Evolutionary conservation across 1,140 invertebrate species (phyloP).

Genomic region (Diploscapter pachys): DNA sequence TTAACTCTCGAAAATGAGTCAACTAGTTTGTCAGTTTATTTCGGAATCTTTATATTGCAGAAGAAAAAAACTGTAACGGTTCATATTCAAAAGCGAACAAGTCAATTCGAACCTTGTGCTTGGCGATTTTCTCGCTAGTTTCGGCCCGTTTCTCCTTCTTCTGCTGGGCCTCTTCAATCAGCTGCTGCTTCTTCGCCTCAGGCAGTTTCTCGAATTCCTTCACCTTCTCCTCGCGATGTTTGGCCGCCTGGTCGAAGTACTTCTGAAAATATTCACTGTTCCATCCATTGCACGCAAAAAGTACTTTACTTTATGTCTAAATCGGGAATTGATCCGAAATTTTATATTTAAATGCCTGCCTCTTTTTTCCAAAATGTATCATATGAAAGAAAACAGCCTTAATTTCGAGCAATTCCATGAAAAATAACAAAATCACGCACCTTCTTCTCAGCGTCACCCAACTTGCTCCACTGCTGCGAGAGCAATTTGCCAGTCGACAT

Average conservation of each 20-base stretch:
- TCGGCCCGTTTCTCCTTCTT: constrained; percentile 8
- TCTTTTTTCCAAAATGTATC: neutral
- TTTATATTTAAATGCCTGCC: neutral
- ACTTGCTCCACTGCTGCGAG: constrained; percentile 1
- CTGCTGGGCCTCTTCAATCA: constrained; percentile 1
- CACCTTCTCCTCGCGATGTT: constrained; percentile 1
- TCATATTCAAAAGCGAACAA: no score
- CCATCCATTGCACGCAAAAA: neutral
- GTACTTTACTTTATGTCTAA: neutral
- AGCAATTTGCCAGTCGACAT: neutral
- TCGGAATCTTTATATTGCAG: no score
- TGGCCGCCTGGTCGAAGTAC: neutral
- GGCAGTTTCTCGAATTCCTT: constrained; percentile 5
- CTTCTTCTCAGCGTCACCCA: constrained; percentile 5
- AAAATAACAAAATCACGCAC: neutral
- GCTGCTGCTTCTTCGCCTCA: constrained; percentile 8
- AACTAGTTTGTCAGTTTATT: no score
- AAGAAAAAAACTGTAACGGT: no score
- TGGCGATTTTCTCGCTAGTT: constrained; percentile 6
- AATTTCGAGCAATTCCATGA: constrained; percentile 1
- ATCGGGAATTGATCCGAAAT: neutral
- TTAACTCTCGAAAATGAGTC: no score
- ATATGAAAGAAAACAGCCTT: neutral
- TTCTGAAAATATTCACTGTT: constrained; percentile 9
- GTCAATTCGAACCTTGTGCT: neutral